Evolutionary conservation across 92 coral and sea anemone genomes (phyloP).

Genomic region (Actinostola sp.): DNA sequence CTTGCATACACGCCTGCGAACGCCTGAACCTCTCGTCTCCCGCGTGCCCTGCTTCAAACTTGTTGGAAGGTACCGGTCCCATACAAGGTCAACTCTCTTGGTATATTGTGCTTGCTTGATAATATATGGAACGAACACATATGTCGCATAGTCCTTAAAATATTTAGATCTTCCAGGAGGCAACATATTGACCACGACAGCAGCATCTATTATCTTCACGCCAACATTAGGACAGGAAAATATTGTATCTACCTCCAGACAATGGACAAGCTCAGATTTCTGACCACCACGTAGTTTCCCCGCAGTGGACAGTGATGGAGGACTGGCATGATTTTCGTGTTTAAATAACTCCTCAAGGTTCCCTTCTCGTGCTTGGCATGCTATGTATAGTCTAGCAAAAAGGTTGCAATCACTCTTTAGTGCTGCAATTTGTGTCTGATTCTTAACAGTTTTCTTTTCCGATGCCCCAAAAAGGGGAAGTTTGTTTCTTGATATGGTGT

Average conservation of each 20-base stretch:
- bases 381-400: constrained; percentile 32
- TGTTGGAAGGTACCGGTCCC: constrained; percentile 32
- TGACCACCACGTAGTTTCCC: constrained; percentile 38
- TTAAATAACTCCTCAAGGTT: constrained; percentile 46
- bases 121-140: constrained; percentile 33
- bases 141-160: constrained; percentile 30
- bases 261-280: constrained; percentile 31
- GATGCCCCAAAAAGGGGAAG: constrained; percentile 30
- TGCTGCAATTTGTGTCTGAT: constrained; percentile 1
- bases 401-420: constrained; percentile 38
- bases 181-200: constrained; percentile 51
- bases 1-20: constrained; percentile 40
- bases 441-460: constrained; percentile 24
- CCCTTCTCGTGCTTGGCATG: constrained; percentile 54
- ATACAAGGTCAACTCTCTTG: constrained; percentile 24
- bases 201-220: constrained; percentile 50
- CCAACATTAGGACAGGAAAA: constrained; percentile 36
- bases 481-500: constrained; percentile 22
- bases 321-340: constrained; percentile 43
- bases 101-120: constrained; percentile 35
- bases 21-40: constrained; percentile 49
- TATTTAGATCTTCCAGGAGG: constrained; percentile 44
- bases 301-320: constrained; percentile 26
- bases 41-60: constrained; percentile 37
- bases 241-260: constrained; percentile 17